Conservation (phyloP, 2,113 vertebrate species). For the Macrotus californicus region DNA sequence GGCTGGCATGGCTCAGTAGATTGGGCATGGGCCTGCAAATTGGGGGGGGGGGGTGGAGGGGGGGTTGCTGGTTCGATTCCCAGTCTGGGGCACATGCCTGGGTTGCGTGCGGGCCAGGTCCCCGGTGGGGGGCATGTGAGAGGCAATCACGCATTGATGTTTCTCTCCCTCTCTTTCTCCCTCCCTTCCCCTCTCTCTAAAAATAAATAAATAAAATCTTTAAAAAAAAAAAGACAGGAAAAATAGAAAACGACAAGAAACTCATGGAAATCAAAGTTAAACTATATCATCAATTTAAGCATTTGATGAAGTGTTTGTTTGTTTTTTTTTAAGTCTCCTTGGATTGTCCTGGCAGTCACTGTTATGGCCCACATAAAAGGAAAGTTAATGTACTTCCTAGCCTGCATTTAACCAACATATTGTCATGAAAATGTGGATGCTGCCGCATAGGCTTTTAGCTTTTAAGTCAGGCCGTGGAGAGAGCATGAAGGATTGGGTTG, state of each 20-base stretch:
- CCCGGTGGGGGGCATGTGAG: too few relatives aligned
- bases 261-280: background rate
- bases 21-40: too few relatives aligned
- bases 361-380: background rate
- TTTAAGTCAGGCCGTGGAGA: background rate
- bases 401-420: background rate
- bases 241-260: constrained; percentile 3
- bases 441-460: background rate
- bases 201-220: too few relatives aligned
- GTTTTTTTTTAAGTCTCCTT: background rate
- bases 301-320: background rate
- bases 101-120: too few relatives aligned
- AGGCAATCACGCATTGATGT: too few relatives aligned
- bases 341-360: background rate
- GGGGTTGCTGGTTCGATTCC: too few relatives aligned
- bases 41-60: too few relatives aligned
- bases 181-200: too few relatives aligned
- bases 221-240: background rate
- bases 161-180: too few relatives aligned
- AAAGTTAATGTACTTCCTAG: background rate
- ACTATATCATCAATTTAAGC: background rate
- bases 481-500: background rate
- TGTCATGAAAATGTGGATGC: background rate
- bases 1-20: too few relatives aligned
- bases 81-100: too few relatives aligned